A percentile compares a stretch with the other conserved stretches of the same genome.
Evolutionary conservation across 2,888 invertebrate genomes (phyloP).

Genomic region (Hirtodrosophila cameraria): DNA sequence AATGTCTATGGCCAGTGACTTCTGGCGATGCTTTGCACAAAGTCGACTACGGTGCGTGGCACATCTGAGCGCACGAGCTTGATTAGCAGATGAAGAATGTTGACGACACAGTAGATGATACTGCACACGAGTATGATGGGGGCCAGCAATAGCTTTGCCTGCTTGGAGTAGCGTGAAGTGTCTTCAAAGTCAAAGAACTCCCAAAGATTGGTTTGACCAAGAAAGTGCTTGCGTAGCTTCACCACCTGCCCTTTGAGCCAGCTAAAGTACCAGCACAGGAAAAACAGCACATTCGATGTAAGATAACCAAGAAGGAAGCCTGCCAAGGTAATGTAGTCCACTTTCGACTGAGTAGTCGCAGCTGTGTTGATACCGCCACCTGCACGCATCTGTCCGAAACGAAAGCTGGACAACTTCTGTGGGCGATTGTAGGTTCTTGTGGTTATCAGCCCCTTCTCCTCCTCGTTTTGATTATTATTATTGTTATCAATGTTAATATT

Average conservation of each 20-base stretch:
- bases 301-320: slow-evolving; percentile 66
- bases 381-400: background rate
- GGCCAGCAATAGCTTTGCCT: slow-evolving; percentile 66
- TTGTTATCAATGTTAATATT: background rate
- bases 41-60: slow-evolving; percentile 53
- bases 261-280: slow-evolving; percentile 62
- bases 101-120: slow-evolving; percentile 60
- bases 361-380: background rate
- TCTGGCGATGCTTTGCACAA: slow-evolving; percentile 46
- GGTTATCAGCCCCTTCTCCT: background rate
- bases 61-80: slow-evolving; percentile 63
- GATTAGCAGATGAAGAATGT: slow-evolving; percentile 52
- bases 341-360: slow-evolving; percentile 10
- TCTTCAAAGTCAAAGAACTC: slow-evolving; percentile 73
- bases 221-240: slow-evolving; percentile 56
- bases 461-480: background rate
- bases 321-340: slow-evolving; percentile 73
- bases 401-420: background rate
- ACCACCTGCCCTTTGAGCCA: slow-evolving; percentile 67
- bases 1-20: slow-evolving; percentile 6
- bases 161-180: slow-evolving; percentile 47
- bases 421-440: slow-evolving; percentile 2
- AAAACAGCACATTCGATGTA: slow-evolving; percentile 63
- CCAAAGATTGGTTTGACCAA: slow-evolving; percentile 64
- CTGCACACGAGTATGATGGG: slow-evolving; percentile 61